Evolutionary conservation across 2,113 vertebrate species (phyloP).

Genomic region (Sylvilagus bachmani): DNA sequence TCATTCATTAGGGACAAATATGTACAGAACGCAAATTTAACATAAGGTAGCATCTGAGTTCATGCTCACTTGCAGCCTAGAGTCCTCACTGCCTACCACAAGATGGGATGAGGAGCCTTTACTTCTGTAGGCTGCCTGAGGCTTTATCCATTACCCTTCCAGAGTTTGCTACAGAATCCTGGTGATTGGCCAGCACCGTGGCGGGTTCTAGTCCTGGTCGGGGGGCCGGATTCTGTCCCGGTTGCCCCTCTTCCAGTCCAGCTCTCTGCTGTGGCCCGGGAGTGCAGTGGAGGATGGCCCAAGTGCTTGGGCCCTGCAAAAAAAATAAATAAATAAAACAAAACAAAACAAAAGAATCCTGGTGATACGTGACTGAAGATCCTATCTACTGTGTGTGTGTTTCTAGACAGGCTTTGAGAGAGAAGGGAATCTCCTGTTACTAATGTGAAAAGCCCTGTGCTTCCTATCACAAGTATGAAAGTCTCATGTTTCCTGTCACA

Average conservation of each 20-base stretch:
- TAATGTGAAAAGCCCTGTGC: not conserved
- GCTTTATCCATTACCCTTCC: not conserved
- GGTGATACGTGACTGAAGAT: not conserved
- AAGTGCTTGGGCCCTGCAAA: too few relatives aligned
- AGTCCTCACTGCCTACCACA: rapidly evolving
- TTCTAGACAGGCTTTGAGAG: not conserved
- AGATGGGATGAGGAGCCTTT: rapidly evolving
- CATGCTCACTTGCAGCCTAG: not conserved
- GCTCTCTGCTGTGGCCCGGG: too few relatives aligned
- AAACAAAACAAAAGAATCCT: too few relatives aligned
- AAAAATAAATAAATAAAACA: too few relatives aligned
- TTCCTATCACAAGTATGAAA: not conserved
- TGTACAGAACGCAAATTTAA: rapidly evolving
- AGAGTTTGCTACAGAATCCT: not conserved
- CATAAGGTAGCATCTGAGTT: too few relatives aligned
- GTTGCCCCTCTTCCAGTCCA: too few relatives aligned
- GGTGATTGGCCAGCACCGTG: too few relatives aligned
- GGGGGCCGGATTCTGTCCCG: too few relatives aligned
- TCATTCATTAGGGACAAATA: not conserved
- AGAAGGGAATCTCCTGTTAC: not conserved
- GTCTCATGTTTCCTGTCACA: too few relatives aligned
- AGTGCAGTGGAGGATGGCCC: too few relatives aligned
- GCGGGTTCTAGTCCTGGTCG: too few relatives aligned
- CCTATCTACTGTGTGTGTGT: not conserved
- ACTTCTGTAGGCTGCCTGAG: not conserved